Percentiles rank a stretch among this genome's conserved stretches.
phyloP scores from a whole-genome alignment of 2,113 vertebrate genomes.

The Malaclemys terrapin region DNA sequence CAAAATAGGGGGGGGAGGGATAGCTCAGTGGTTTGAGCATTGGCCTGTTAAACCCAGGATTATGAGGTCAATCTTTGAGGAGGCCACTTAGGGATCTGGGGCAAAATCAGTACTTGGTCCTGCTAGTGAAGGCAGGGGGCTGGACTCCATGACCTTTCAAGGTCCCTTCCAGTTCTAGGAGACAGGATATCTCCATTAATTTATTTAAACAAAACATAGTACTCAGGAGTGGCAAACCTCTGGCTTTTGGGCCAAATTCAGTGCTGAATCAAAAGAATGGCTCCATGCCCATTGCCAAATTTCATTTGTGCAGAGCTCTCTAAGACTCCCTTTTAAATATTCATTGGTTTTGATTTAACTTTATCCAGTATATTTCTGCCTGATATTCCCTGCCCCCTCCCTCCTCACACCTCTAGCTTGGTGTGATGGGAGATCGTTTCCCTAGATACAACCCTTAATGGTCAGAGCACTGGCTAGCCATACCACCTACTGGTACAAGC shows the following conservation, averaged over 20 bases:
- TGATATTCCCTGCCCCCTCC: conserved; percentile 1
- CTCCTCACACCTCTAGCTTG: not conserved
- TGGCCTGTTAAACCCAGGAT: no score
- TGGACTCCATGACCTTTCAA: no score
- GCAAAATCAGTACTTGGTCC: no score
- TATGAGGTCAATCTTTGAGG: no score
- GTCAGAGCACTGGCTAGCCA: not conserved
- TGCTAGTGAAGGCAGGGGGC: no score
- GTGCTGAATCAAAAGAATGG: conserved; percentile 52
- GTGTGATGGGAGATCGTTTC: not conserved
- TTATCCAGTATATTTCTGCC: not conserved
- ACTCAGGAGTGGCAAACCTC: conserved; percentile 9
- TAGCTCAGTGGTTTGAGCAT: no score
- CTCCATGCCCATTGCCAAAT: conserved; percentile 18
- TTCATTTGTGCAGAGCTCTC: conserved; percentile 38
- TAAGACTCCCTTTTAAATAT: not conserved
- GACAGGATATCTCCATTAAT: no score
- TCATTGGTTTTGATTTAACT: not conserved
- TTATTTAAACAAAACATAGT: conserved; percentile 45
- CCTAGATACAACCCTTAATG: not conserved
- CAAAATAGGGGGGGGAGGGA: no score
- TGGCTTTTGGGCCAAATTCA: not conserved
- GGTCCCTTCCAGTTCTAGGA: no score
- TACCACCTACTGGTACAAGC: not conserved
- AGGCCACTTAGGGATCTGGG: no score